phyloP scores from a whole-genome alignment of 2,797 vertebrate genomes.

The Acanthopagrus latus region DNA sequence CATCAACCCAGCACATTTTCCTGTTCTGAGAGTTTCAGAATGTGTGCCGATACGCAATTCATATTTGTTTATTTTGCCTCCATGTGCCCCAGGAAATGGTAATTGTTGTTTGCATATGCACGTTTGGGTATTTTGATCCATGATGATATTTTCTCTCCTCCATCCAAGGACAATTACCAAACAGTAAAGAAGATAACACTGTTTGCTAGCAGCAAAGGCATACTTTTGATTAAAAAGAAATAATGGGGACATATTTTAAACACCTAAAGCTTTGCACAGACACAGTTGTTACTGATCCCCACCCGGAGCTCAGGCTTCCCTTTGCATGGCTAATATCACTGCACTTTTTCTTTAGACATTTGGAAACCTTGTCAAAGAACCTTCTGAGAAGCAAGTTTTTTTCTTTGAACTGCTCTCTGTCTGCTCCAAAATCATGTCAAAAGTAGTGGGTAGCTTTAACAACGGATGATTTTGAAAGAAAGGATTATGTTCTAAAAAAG shows the following conservation, averaged over 20 bases:
- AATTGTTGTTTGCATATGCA: conserved; percentile 81
- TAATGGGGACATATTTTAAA: conserved; percentile 67
- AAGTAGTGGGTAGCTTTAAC: neutral
- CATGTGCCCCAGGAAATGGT: conserved; percentile 67
- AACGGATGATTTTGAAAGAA: neutral
- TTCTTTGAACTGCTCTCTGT: conserved; percentile 35
- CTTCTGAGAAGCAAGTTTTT: conserved; percentile 24
- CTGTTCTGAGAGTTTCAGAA: conserved; percentile 49
- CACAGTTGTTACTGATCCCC: conserved; percentile 69
- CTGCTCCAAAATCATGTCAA: conserved; percentile 9
- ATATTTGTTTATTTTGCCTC: conserved; percentile 74
- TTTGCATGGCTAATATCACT: conserved; percentile 56
- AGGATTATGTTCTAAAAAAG: neutral
- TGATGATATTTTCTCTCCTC: conserved; percentile 74
- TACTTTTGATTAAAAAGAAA: conserved; percentile 69
- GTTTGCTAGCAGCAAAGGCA: conserved; percentile 76
- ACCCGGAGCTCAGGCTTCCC: conserved; percentile 57
- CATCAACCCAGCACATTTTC: conserved; percentile 36
- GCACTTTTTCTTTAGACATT: conserved; percentile 24
- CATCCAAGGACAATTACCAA: conserved; percentile 80
- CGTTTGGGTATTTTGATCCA: conserved; percentile 76
- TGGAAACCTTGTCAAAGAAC: conserved; percentile 34
- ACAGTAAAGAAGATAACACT: conserved; percentile 65
- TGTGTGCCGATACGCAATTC: conserved; percentile 63
- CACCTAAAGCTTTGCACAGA: conserved; percentile 64